A percentile compares a stretch with the other conserved stretches of the same genome.
Conservation (phyloP, 1,140 invertebrate species). For the Acyrthosiphon pisum region DNA sequence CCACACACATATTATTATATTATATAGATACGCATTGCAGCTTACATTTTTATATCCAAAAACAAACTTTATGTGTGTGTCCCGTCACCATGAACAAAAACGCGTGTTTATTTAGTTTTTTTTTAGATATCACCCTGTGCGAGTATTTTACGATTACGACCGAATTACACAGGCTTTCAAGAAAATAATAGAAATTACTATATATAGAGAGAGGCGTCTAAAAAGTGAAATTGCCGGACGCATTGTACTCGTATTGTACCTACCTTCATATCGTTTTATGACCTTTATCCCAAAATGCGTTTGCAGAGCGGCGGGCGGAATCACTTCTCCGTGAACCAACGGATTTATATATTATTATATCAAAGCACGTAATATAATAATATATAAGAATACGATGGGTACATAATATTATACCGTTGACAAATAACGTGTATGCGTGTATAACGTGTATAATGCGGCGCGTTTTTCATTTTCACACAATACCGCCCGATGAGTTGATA, state of each 20-base stretch:
- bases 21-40: not conserved
- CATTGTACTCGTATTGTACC: not conserved
- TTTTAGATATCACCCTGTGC: not conserved
- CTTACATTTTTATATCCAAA: not conserved
- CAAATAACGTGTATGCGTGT: not conserved
- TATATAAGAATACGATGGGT: not conserved
- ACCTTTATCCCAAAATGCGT: not conserved
- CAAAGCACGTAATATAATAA: not conserved
- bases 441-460: not conserved
- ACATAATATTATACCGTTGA: not conserved
- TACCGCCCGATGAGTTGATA: conserved; percentile 14
- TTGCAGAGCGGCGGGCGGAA: not conserved
- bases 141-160: conserved; percentile 3
- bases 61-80: conserved; percentile 3
- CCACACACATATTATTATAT: not conserved
- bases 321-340: not conserved
- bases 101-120: not conserved
- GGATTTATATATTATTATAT: conserved; percentile 36
- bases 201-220: not conserved
- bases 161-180: conserved; percentile 6
- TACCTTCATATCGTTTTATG: not conserved
- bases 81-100: not conserved
- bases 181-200: not conserved
- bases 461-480: conserved; percentile 36
- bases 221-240: not conserved